phyloP scores from a whole-genome alignment of 1,140 invertebrate genomes.

The Caenorhabditis briggsae region DNA sequence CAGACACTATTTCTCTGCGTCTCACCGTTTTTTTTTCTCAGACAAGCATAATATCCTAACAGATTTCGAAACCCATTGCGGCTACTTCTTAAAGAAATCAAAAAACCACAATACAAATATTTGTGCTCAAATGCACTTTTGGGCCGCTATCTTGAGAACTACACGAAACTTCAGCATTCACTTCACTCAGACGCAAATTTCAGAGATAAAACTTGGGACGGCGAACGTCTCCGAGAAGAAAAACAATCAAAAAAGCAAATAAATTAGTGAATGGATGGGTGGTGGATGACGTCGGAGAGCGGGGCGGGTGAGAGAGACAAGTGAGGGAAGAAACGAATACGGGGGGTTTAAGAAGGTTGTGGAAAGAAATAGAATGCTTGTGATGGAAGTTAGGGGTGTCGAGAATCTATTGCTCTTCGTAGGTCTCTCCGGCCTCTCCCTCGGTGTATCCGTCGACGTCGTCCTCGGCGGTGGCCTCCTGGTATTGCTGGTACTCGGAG shows the following conservation, averaged over 20 bases:
- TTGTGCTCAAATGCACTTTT: no score
- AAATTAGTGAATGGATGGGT: not conserved
- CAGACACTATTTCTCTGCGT: no score
- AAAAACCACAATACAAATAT: no score
- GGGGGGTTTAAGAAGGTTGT: not conserved
- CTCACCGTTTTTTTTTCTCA: no score
- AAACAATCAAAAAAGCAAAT: not conserved
- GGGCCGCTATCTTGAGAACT: no score
- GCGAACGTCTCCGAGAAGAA: not conserved
- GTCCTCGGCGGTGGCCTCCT: conserved; percentile 74
- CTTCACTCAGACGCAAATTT: conserved; percentile 19
- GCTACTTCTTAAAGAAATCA: no score
- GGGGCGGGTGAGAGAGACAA: not conserved
- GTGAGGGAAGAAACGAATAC: not conserved
- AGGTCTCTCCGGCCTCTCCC: conserved; percentile 47
- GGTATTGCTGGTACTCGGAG: conserved; percentile 91
- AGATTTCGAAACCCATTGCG: no score
- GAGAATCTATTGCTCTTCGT: conserved; percentile 31
- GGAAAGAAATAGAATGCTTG: not conserved
- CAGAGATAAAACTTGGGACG: no score
- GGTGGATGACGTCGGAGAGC: no score
- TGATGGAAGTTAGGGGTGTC: not conserved
- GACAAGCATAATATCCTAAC: no score
- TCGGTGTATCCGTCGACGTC: conserved; percentile 71
- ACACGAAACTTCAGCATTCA: not conserved